Evolutionary conservation across 2,888 invertebrate species (phyloP), one percentile per base, ranked within the genome.

Genomic region (Tridacna crocea): DNA sequence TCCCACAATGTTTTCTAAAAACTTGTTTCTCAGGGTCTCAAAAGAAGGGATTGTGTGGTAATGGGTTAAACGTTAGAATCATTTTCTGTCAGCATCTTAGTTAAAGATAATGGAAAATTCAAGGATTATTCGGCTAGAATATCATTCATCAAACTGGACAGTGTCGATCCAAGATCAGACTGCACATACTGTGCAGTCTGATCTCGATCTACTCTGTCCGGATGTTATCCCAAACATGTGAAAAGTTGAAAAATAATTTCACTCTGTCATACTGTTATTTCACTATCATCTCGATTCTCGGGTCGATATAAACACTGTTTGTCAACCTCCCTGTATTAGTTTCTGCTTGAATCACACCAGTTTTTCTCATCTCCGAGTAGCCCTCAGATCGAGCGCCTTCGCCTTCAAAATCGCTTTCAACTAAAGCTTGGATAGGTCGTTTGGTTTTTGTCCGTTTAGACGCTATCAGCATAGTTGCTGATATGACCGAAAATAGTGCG

Each of bases 401-500:
- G 36, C 36, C 36, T 36, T 36, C 36, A 8, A 36, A 36, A 36
- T 36, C 36, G 8, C 36, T 36, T 36, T 36, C 36, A 36, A 36
- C 8, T 36, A 36, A 36, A 4, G 2, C 8, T 36, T 36, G 36
- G 36, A 36, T 8, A 2, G 36, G 15, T 22, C 61, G 61, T 24
- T 61, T 61, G 12, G 61, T 61, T 61, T 61, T 61, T 17, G 61
- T 3, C 61, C 61, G 22, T n/a, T 24, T 61, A 13, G 3, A 2
- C 4, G 26, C 22, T 22, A 61, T 22, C 15, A 61, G 61, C 22
- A 61, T 4, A n/a, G 22, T 24, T 4, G 61, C 24, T 17, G 24
- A 17, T 6, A 61, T 13, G n/a, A 61, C 61, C 3, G 74, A 73
- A 26, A 77, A 77, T 11, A 70, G 75, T 4, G 65, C 61, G 10